Evolutionary conservation across 2,888 invertebrate species (phyloP).

Genomic region (Kuschelorhynchus macadamiae): DNA sequence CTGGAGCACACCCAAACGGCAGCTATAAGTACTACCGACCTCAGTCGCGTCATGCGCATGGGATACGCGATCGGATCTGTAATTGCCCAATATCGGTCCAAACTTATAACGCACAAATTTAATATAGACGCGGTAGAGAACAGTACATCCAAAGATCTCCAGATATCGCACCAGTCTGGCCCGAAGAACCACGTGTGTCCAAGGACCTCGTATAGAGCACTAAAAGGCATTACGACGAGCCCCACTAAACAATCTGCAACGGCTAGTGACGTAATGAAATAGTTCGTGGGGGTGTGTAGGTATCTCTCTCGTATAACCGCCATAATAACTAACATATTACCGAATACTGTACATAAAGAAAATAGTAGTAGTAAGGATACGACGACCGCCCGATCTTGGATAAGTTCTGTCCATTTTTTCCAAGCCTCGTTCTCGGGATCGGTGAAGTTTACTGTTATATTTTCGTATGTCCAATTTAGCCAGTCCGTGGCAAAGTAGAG

Average conservation of each 20-base stretch:
- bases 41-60: constrained; percentile 90
- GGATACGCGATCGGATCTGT: constrained; percentile 99
- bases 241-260: constrained; percentile 98
- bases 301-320: constrained; percentile 95
- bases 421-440: constrained; percentile 66
- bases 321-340: constrained; percentile 93
- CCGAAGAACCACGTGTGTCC: constrained; percentile 96
- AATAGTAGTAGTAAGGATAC: constrained; percentile 89
- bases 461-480: constrained; percentile 50
- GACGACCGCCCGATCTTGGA: constrained; percentile 81
- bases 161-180: constrained; percentile 96
- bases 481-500: constrained; percentile 49
- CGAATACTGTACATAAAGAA: constrained; percentile 93
- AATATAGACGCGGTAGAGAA: constrained; percentile 98
- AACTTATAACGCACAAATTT: constrained; percentile 95
- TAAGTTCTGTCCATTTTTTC: constrained; percentile 70
- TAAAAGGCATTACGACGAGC: constrained; percentile 97
- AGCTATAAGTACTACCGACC: constrained; percentile 90
- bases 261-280: constrained; percentile 96
- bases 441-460: constrained; percentile 56
- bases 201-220: constrained; percentile 89
- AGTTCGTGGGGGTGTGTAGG: constrained; percentile 96
- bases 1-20: constrained; percentile 98
- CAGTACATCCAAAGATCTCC: constrained; percentile 96
- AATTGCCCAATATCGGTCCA: constrained; percentile 99